Evolutionary conservation across 2,797 vertebrate genomes (phyloP).

Genomic region (Mareca strepera): DNA sequence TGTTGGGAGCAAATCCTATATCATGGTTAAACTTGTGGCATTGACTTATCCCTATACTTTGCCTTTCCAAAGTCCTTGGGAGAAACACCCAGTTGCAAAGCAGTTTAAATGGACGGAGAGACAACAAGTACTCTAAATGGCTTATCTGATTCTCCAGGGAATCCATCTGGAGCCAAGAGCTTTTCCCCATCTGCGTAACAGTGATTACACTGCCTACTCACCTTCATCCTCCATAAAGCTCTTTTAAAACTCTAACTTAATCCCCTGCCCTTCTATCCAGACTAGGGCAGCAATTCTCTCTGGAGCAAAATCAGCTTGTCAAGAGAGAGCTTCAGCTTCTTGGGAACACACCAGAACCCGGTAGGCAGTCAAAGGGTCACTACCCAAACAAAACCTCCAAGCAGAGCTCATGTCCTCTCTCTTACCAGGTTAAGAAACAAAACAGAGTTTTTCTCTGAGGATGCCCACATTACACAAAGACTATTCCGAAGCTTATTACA

Average conservation of each 20-base stretch:
- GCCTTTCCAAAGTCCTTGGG: conserved; percentile 7
- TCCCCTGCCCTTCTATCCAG: conserved; percentile 2
- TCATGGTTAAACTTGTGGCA: background rate
- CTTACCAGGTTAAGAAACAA: background rate
- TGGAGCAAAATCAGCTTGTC: background rate
- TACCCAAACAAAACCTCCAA: background rate
- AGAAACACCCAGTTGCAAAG: conserved; percentile 31
- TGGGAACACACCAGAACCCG: accelerated
- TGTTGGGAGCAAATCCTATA: background rate
- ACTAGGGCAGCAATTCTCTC: background rate
- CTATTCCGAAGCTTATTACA: background rate
- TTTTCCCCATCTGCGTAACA: conserved; percentile 27
- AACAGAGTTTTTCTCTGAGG: background rate
- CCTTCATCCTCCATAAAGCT: conserved; percentile 24
- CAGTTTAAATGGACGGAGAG: conserved; percentile 39
- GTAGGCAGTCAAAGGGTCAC: accelerated
- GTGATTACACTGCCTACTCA: background rate
- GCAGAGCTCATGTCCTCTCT: background rate
- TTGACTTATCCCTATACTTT: background rate
- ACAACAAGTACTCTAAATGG: conserved; percentile 48
- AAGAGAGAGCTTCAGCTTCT: background rate
- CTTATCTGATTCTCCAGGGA: conserved; percentile 56
- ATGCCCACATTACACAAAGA: background rate
- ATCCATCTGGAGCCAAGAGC: conserved; percentile 60
- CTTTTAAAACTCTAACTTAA: background rate